Percentiles rank a stretch among this genome's conserved stretches.
Conservation (phyloP, 2,888 invertebrate genomes). For the Nebria brevicollis region DNA sequence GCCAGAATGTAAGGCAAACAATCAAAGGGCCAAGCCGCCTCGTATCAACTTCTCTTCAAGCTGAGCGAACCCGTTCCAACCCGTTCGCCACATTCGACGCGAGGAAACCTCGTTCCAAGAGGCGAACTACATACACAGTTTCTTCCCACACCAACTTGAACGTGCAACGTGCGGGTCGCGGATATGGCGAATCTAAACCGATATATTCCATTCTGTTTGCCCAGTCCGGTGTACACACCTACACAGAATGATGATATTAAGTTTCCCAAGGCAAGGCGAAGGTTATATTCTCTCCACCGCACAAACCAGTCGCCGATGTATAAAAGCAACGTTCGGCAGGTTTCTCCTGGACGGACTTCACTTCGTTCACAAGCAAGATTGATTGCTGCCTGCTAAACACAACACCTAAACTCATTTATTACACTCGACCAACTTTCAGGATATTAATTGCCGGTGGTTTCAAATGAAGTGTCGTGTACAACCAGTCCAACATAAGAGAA, state of each 20-base stretch:
- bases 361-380: slow-evolving; percentile 32
- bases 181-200: slow-evolving; percentile 1
- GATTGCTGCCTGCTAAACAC: slow-evolving; percentile 44
- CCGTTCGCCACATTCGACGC: not conserved
- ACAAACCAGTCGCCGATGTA: not conserved
- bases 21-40: slow-evolving; percentile 46
- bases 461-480: slow-evolving; percentile 45
- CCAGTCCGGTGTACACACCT: slow-evolving; percentile 35
- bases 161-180: not conserved
- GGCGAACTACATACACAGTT: too few relatives aligned
- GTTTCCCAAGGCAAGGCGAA: slow-evolving; percentile 35
- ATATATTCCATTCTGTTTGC: slow-evolving; percentile 45
- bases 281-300: not conserved
- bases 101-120: too few relatives aligned
- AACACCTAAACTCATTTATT: slow-evolving; percentile 48
- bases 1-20: slow-evolving; percentile 46
- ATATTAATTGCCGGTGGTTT: slow-evolving; percentile 46
- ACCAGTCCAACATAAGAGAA: not conserved
- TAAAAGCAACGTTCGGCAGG: not conserved
- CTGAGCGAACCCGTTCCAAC: not conserved
- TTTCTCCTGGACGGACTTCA: not conserved
- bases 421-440: slow-evolving; percentile 45
- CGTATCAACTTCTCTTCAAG: slow-evolving; percentile 44
- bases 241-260: slow-evolving; percentile 46
- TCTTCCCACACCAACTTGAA: not conserved